Conservation (phyloP, 2,113 vertebrate species). For the Tupaia tana region DNA sequence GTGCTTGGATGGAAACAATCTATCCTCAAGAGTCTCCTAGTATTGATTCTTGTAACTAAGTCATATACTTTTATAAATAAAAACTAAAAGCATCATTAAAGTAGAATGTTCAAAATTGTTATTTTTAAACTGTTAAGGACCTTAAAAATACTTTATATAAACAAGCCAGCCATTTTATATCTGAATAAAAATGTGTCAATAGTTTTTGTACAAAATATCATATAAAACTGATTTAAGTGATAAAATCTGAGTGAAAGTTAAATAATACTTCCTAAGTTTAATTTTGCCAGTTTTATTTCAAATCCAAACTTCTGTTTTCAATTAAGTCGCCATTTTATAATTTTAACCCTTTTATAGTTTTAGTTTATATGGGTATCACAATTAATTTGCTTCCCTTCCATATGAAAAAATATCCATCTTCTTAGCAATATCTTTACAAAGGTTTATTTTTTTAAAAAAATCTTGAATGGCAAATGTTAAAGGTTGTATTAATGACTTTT, state of each 20-base stretch:
- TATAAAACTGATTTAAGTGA: not conserved
- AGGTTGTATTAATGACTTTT: slow-evolving; percentile 36
- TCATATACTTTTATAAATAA: slow-evolving; percentile 58
- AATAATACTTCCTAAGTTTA: slow-evolving; percentile 58
- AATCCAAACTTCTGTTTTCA: slow-evolving; percentile 58
- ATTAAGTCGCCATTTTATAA: slow-evolving; percentile 18
- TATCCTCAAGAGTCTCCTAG: slow-evolving; percentile 1
- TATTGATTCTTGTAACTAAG: slow-evolving; percentile 36
- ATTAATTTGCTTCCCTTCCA: slow-evolving; percentile 49
- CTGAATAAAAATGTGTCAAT: slow-evolving; percentile 50
- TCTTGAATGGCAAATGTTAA: slow-evolving; percentile 32
- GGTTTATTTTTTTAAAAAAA: not conserved
- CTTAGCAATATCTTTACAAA: slow-evolving; percentile 27
- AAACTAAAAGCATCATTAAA: slow-evolving; percentile 42
- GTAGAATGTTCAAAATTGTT: slow-evolving; percentile 1
- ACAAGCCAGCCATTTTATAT: slow-evolving; percentile 73
- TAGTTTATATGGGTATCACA: slow-evolving; percentile 7
- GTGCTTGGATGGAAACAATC: not conserved
- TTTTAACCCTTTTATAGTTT: slow-evolving; percentile 55
- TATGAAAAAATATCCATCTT: slow-evolving; percentile 45
- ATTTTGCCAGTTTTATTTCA: slow-evolving; percentile 64
- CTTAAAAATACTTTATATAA: slow-evolving; percentile 54
- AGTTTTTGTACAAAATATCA: slow-evolving; percentile 47
- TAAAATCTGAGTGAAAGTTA: slow-evolving; percentile 46
- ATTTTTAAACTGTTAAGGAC: slow-evolving; percentile 9